Percentiles rank a stretch among this genome's conserved stretches.
These are phyloP conservation scores for Trilocha varians DNA, from an alignment of 2,888 invertebrate genomes.

Conservation along the genomic window DNA sequence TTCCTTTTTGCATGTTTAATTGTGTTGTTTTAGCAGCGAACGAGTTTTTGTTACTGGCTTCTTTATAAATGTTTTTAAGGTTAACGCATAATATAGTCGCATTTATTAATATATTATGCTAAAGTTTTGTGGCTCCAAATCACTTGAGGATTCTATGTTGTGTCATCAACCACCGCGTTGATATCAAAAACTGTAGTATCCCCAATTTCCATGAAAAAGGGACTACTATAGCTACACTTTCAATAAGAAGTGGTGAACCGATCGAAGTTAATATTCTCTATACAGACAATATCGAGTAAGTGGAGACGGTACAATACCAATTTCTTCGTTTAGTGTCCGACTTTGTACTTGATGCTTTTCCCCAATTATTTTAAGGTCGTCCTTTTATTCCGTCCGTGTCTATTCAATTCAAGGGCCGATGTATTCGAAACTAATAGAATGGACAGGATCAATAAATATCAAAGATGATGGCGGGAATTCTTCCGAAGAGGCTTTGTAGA, in stretches of 20 bases:
- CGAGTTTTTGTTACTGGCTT: not conserved
- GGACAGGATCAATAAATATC: not conserved
- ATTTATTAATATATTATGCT: too few species aligned
- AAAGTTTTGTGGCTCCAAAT: too few species aligned
- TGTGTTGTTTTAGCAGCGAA: not conserved
- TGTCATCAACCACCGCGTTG: too few species aligned
- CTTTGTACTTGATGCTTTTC: not conserved
- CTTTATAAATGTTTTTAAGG: too few species aligned
- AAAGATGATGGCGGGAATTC: not conserved
- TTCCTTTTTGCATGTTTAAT: not conserved
- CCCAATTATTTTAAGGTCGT: conserved; percentile 4
- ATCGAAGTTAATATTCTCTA: not conserved
- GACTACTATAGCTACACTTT: too few species aligned
- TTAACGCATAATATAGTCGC: too few species aligned
- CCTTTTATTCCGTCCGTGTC: not conserved
- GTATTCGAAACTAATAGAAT: not conserved
- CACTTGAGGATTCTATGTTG: too few species aligned
- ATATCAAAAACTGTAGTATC: too few species aligned
- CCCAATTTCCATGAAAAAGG: too few species aligned
- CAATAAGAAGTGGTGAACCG: not conserved
- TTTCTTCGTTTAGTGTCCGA: not conserved
- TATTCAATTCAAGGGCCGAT: not conserved
- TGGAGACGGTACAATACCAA: not conserved
- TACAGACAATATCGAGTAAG: not conserved
- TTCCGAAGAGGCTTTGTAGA: too few species aligned